Base-by-base conservation (phyloP, 2,888 invertebrate genomes). In the Frankliniella fusca region DNA sequence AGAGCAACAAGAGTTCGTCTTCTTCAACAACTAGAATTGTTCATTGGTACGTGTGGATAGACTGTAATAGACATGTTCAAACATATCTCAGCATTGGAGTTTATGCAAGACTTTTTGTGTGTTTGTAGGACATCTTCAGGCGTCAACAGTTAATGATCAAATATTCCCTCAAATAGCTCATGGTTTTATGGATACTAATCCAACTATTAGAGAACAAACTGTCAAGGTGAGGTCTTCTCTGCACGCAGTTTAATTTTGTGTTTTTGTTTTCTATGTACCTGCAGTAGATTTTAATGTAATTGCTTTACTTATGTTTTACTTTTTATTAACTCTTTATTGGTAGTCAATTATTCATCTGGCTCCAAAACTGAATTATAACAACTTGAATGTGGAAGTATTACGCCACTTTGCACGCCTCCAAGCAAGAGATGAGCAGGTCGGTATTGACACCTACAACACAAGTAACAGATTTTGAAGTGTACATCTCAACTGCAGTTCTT, bases 171-270 rank as follows among this genome's bases (percentile, higher is more conserved):
- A 96, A 91, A 90, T 99, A 83, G 93, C 95, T 82, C 95, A 97
- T 86, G 99, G 99, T 5, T 99, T 99, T 88, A 90, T 97, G 87
- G 99, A 99, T 88, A 97, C 98, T 0, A 99, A 98, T 89, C 95
- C 98, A 1, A 94, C 97, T 3, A 98, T 99, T 84, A 91, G 99
- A 85, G 99, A 99, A 89, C 96, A 97, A 88, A 99, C 99, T 0
- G 97, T 99, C 82, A 98, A 98, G 90, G 94, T 94, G 88, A 88
- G 87, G 85, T 79, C 84, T 27, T 70, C 54, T 82, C 54, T 82
- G 80, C n/a, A 27, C 7, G 61, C 27, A 65, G 82, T 82, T 81
- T 20, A 76, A 49, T 65, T 49, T 81, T 81, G n/a, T 81, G 10
- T 49, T 82, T 81, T 80, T 81, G 50, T 48, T 81, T 50, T 49